A percentile compares a stretch with the other conserved stretches of the same genome.
phyloP scores from a whole-genome alignment of 2,113 vertebrate genomes.

The Cyphomyrus discorhynchus region DNA sequence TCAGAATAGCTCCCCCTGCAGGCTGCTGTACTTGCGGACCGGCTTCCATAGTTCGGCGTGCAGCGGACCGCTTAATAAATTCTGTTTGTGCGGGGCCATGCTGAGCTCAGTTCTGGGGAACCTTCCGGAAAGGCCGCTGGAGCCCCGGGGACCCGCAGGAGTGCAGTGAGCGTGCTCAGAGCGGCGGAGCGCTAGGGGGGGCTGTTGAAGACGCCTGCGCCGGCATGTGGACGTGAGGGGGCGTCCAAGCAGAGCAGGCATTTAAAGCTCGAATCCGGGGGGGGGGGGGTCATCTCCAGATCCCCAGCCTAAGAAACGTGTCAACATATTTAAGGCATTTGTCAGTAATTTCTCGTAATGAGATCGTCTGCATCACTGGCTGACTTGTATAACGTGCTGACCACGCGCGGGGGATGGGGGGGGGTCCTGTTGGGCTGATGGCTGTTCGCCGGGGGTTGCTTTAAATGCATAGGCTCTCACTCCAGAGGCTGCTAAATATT shows the following conservation, averaged over 20 bases:
- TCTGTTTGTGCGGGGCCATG: background rate
- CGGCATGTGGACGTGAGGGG: background rate
- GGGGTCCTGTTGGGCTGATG: background rate
- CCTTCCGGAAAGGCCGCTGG: constrained; percentile 22
- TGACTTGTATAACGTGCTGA: background rate
- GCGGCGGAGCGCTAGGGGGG: background rate
- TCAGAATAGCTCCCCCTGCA: background rate
- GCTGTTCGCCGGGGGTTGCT: background rate
- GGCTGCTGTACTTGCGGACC: background rate
- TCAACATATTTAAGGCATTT: background rate
- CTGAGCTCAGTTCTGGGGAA: background rate
- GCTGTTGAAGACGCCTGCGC: background rate
- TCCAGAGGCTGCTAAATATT: constrained; percentile 4
- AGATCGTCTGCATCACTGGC: background rate
- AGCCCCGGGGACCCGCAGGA: constrained; percentile 24
- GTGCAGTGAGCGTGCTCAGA: background rate
- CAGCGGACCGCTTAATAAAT: background rate
- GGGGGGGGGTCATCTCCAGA: background rate
- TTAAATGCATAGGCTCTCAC: background rate
- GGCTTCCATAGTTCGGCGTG: background rate
- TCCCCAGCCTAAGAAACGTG: background rate
- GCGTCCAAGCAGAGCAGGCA: background rate
- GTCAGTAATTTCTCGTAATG: background rate
- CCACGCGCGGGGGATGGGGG: background rate
- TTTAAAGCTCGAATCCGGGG: background rate